Base-by-base conservation (phyloP, 1,140 invertebrate genomes). In the Drosophila ficusphila region DNA sequence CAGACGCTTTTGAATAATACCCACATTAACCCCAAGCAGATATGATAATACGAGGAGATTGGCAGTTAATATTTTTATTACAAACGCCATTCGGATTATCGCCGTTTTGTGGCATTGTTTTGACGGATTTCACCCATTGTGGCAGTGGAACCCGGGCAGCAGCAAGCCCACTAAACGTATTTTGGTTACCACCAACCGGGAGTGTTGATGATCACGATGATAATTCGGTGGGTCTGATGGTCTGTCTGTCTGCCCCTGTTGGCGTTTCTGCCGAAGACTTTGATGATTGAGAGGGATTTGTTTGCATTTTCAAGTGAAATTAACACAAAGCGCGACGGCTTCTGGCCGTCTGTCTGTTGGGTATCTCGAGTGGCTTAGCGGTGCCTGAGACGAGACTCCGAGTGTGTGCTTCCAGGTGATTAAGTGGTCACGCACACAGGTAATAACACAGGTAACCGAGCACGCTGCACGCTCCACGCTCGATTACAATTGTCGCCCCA, bases 401-500 rank as follows among this genome's bases (percentile, higher is more conserved):
- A 57, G 58, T 58, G 58, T 25, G 33, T 16, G 39, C 57, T 54
- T 60, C 39, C 54, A 36, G 54, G 76, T 79, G 70, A 79, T 79
- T 79, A 74, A 79, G 62, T 75, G 71, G 53, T 58, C 54, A 56
- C 60, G 47, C 48, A 53, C 69, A 51, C 54, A 49, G 16, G 29
- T 38, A 58, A 41, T 23, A 18, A 16, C 16, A 34, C n/a, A n/a
- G n/a, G 39, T 69, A 61, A 49, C 68, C 29, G 14, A 12, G 62
- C 62, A 53, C 39, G 73, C 44, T 58, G 69, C 58, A n/a, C n/a
- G n/a, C n/a, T n/a, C n/a, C 77, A 85, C 79, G 79, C 81, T 73
- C 76, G 44, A 79, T 85, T 85, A 70, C 81, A 86, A 85, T 85
- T 85, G 79, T 85, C 81, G 76, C 76, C 76, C 62, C 67, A 58